Conservation (phyloP, 2,888 invertebrate genomes). For the Charanyca ferruginea region DNA sequence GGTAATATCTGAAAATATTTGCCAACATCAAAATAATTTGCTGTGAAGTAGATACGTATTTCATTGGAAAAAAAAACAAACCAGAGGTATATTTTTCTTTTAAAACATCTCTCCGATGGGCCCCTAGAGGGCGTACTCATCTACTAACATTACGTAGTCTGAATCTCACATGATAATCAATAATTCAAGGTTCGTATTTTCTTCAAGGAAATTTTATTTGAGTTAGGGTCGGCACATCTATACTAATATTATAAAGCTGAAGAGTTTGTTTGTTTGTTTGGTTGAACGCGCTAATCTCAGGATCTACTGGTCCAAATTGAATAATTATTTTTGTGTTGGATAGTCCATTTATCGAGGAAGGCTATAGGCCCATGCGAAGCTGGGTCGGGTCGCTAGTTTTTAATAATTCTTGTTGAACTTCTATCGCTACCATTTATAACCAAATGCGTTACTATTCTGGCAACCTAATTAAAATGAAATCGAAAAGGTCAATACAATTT, state of each 20-base stretch:
- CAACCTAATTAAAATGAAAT: not conserved
- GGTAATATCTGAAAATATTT: constrained; percentile 2
- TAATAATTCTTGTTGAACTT: not conserved
- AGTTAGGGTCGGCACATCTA: constrained; percentile 11
- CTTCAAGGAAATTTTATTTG: constrained; percentile 20
- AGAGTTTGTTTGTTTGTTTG: too few relatives aligned
- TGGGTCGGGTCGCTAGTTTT: too few relatives aligned
- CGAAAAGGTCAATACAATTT: too few relatives aligned
- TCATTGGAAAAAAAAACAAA: constrained; percentile 31
- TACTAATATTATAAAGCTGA: too few relatives aligned
- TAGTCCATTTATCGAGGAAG: too few relatives aligned
- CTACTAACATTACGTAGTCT: constrained; percentile 38
- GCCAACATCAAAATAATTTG: constrained; percentile 9
- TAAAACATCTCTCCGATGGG: constrained; percentile 33
- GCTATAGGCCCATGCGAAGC: too few relatives aligned
- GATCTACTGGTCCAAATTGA: too few relatives aligned
- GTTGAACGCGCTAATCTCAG: too few relatives aligned
- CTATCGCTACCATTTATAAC: not conserved
- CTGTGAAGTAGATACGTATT: constrained; percentile 16
- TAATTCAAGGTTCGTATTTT: constrained; percentile 58
- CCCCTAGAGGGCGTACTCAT: constrained; percentile 28
- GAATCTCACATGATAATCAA: constrained; percentile 47
- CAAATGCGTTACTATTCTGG: not conserved
- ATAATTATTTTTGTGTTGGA: too few relatives aligned
- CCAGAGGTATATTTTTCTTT: constrained; percentile 13